These are phyloP conservation scores for Antedon bifida DNA, from an alignment of 35 echinoderm and acorn worm species.

Conservation along the genomic window DNA sequence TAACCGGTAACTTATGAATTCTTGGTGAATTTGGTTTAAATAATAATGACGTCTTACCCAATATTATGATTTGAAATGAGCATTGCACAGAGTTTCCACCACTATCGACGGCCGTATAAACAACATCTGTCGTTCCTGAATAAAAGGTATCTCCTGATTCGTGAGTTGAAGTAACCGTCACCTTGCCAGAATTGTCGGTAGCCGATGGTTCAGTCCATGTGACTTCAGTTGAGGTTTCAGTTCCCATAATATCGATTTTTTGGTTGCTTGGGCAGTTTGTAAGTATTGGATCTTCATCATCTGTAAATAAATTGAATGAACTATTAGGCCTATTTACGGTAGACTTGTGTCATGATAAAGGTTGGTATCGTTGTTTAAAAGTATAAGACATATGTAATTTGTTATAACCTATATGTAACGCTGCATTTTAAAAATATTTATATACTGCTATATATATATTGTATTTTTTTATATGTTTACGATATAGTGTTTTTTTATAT, in stretches of 20 bases:
- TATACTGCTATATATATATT: no score
- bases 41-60: not conserved
- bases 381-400: no score
- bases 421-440: no score
- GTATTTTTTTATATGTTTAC: no score
- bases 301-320: not conserved
- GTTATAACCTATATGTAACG: no score
- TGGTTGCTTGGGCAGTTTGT: not conserved
- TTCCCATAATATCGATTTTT: not conserved
- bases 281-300: not conserved
- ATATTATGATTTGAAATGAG: not conserved
- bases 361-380: no score
- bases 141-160: slow-evolving; percentile 1
- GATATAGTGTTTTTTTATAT: no score
- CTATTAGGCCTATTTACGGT: no score
- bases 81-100: not conserved
- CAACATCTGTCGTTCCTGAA: slow-evolving; percentile 3
- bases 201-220: slow-evolving; percentile 7
- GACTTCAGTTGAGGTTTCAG: not conserved
- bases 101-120: slow-evolving; percentile 12
- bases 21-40: no score
- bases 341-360: no score
- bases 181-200: slow-evolving; percentile 14
- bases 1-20: no score
- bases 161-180: not conserved